These are phyloP conservation scores for Aromia moschata DNA, from an alignment of 2,888 invertebrate genomes.

Conservation along the genomic window DNA sequence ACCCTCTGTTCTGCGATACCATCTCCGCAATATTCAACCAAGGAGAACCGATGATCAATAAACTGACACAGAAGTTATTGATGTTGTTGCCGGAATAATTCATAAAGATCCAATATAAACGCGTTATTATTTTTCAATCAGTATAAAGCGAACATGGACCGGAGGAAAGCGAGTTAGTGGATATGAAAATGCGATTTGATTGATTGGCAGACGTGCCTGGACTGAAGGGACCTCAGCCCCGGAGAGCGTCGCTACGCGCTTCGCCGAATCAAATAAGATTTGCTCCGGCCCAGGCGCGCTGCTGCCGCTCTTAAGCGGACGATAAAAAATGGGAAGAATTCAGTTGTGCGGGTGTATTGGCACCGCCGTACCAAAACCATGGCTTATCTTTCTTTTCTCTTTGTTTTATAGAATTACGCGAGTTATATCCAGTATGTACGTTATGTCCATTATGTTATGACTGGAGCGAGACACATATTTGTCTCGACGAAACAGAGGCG, in stretches of 20 bases:
- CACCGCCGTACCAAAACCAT: no score
- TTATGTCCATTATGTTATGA: no score
- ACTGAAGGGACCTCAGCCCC: slow-evolving; percentile 53
- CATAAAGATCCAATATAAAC: slow-evolving; percentile 60
- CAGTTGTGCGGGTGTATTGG: slow-evolving; percentile 25
- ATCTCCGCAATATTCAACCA: slow-evolving; percentile 22
- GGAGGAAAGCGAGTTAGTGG: slow-evolving; percentile 58
- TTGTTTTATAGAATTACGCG: no score
- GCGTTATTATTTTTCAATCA: slow-evolving; percentile 62
- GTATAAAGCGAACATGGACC: slow-evolving; percentile 57
- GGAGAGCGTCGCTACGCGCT: slow-evolving; percentile 38
- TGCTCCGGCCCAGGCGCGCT: slow-evolving; percentile 28
- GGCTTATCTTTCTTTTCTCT: no score
- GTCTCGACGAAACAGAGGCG: no score
- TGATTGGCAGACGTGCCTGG: slow-evolving; percentile 60
- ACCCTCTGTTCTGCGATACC: slow-evolving; percentile 10
- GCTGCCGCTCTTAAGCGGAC: slow-evolving; percentile 27
- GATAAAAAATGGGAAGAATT: slow-evolving; percentile 27
- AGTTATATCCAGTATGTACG: no score
- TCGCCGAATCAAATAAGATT: slow-evolving; percentile 48
- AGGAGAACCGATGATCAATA: slow-evolving; percentile 43
- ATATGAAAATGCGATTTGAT: slow-evolving; percentile 61
- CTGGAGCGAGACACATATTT: no score
- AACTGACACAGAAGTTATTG: slow-evolving; percentile 54
- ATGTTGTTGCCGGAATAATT: slow-evolving; percentile 58